Evolutionary conservation across 2,113 vertebrate species (phyloP), one percentile per base, ranked within the genome.

Genomic region (Anoplopoma fimbria): DNA sequence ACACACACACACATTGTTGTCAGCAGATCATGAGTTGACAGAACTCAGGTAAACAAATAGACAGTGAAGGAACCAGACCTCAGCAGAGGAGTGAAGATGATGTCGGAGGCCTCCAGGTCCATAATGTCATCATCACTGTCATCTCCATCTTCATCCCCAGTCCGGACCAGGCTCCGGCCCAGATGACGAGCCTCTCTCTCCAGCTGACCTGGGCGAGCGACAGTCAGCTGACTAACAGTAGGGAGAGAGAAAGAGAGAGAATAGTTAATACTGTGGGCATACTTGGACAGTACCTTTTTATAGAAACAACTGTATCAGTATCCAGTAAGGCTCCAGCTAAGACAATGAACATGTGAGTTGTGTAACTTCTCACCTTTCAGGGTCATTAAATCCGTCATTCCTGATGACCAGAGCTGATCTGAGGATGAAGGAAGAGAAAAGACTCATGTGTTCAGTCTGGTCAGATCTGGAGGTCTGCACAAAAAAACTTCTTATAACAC

Each of bases 31-130:
- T 23, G 4, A 74, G 33, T 23, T 55, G 17, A 27, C 31, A 58
- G 29, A 19, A 27, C 15, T n/a, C 7, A 68, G 53, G 6, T 15
- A 25, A 38, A 38, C 23, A 64, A 36, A 21, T 15, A 12, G 27
- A 51, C 21, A 53, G 2, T 33, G 14, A 47, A 23, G 9, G 31
- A 21, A 61, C 2, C 82, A 49, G 58, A 97, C 97, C 97, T 99
- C 79, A 95, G 95, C 83, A 98, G 94, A 34, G 95, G 94, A 25
- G 96, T 97, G 83, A 97, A 96, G 73, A 94, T 91, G 6, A 97
- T 81, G 21, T 95, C 95, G 0, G 90, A 93, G 58, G 93, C 87
- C 47, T 97, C 97, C 86, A 96, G 58, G 19, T 98, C 97, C 10
- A 95, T 91, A 17, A 95, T 80, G 9, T 98, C 96, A 0, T 97